These are phyloP conservation scores for Callaeas wilsoni DNA, from an alignment of 2,113 vertebrate species.

Conservation along the genomic window DNA sequence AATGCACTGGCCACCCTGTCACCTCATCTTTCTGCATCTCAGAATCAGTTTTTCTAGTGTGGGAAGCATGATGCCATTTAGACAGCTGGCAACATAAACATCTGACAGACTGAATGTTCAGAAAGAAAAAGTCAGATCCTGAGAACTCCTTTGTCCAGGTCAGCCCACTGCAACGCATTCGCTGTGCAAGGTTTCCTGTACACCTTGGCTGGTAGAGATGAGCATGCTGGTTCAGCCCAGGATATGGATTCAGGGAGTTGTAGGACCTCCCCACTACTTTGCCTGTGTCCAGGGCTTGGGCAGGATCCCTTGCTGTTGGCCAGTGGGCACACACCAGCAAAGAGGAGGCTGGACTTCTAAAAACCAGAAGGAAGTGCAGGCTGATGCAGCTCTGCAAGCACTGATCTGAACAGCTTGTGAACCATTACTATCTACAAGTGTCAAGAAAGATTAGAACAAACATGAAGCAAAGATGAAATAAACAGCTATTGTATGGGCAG, in stretches of 20 bases:
- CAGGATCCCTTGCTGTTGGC: not conserved
- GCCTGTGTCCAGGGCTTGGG: not conserved
- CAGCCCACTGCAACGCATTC: not conserved
- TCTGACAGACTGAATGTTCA: not conserved
- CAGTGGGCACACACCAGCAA: not conserved
- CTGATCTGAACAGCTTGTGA: slow-evolving; percentile 61
- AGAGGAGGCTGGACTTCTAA: not conserved
- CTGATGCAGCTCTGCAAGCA: not conserved
- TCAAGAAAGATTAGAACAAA: slow-evolving; percentile 73
- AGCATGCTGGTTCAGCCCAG: not conserved
- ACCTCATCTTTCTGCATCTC: not conserved
- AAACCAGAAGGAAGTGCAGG: not conserved
- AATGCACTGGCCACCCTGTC: not conserved
- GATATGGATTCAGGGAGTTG: not conserved
- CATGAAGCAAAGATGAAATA: slow-evolving; percentile 68
- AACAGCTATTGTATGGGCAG: slow-evolving; percentile 70
- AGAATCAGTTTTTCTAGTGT: not conserved
- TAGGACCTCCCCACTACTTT: not conserved
- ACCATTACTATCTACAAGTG: slow-evolving; percentile 62
- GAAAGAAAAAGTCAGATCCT: not conserved
- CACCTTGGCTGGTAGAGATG: not conserved
- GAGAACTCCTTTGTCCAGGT: not conserved
- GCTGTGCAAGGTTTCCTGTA: not conserved
- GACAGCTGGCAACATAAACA: not conserved
- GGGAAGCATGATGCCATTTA: not conserved